Percentiles rank a stretch among this genome's conserved stretches.
Conservation (phyloP, 2,797 vertebrate species). For the Pempheris klunzingeri region DNA sequence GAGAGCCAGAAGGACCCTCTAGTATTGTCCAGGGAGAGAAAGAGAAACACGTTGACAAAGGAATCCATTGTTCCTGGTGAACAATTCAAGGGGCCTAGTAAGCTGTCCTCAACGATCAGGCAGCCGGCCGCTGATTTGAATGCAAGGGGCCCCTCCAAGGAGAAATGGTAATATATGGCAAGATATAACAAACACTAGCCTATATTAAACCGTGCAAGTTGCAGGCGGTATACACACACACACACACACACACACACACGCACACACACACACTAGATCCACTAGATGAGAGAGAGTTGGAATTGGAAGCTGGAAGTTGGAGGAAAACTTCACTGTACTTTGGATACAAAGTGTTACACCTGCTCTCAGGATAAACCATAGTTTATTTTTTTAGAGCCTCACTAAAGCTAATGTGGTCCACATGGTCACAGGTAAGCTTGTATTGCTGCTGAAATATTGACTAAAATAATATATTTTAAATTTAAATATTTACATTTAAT, state of each 20-base stretch:
- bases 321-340: slow-evolving; percentile 45
- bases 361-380: slow-evolving; percentile 40
- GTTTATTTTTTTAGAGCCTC: slow-evolving; percentile 21
- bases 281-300: slow-evolving; percentile 11
- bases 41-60: slow-evolving; percentile 92
- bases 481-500: background rate
- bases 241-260: slow-evolving; percentile 19
- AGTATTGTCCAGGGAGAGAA: slow-evolving; percentile 88
- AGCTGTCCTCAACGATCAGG: slow-evolving; percentile 92
- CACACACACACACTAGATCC: slow-evolving; percentile 17
- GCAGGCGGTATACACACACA: slow-evolving; percentile 22
- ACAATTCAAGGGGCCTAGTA: slow-evolving; percentile 89
- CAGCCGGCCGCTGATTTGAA: slow-evolving; percentile 90
- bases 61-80: slow-evolving; percentile 85
- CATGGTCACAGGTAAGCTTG: slow-evolving; percentile 58
- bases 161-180: slow-evolving; percentile 89
- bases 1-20: slow-evolving; percentile 88
- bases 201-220: slow-evolving; percentile 47
- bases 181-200: slow-evolving; percentile 69
- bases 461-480: background rate
- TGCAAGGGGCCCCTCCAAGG: slow-evolving; percentile 88
- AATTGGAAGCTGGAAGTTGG: slow-evolving; percentile 33
- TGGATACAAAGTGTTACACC: slow-evolving; percentile 42
- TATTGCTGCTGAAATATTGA: slow-evolving; percentile 26
- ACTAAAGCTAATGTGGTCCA: slow-evolving; percentile 45